These are phyloP conservation scores for Homarus americanus DNA, from an alignment of 1,140 invertebrate genomes.

Conservation along the genomic window DNA sequence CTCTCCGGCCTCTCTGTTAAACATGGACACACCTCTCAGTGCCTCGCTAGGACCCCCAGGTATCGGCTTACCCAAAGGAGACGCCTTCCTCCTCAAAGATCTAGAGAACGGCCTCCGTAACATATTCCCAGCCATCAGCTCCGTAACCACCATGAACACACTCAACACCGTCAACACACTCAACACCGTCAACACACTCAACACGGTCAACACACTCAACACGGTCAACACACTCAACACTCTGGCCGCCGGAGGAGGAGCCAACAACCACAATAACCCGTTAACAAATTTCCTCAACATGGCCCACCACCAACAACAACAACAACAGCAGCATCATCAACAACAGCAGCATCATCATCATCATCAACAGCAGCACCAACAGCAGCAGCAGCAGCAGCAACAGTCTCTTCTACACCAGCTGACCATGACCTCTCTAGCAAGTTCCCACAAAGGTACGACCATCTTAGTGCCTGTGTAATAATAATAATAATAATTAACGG, in stretches of 20 bases:
- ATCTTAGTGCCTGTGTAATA: no score
- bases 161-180: constrained; percentile 71
- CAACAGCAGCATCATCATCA: constrained; percentile 65
- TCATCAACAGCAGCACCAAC: constrained; percentile 72
- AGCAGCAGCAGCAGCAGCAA: constrained; percentile 65
- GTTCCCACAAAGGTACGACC: constrained; percentile 73
- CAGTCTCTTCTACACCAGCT: constrained; percentile 73
- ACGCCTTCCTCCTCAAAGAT: constrained; percentile 73
- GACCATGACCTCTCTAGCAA: constrained; percentile 69
- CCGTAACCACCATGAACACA: constrained; percentile 74
- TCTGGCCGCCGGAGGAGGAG: constrained; percentile 68
- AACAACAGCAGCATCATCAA: constrained; percentile 69
- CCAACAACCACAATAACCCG: constrained; percentile 72
- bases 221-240: constrained; percentile 69
- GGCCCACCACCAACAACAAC: constrained; percentile 70
- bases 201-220: constrained; percentile 74
- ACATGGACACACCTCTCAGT: constrained; percentile 62
- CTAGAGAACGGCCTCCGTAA: constrained; percentile 70
- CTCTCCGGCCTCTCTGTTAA: constrained; percentile 58
- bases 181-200: constrained; percentile 66
- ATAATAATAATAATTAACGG: no score
- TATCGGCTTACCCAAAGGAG: constrained; percentile 66
- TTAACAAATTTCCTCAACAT: constrained; percentile 71
- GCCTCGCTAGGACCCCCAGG: constrained; percentile 71
- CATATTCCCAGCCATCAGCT: constrained; percentile 66